These are phyloP conservation scores for Drosophila borborema DNA, from an alignment of 2,888 invertebrate species.

Conservation along the genomic window DNA sequence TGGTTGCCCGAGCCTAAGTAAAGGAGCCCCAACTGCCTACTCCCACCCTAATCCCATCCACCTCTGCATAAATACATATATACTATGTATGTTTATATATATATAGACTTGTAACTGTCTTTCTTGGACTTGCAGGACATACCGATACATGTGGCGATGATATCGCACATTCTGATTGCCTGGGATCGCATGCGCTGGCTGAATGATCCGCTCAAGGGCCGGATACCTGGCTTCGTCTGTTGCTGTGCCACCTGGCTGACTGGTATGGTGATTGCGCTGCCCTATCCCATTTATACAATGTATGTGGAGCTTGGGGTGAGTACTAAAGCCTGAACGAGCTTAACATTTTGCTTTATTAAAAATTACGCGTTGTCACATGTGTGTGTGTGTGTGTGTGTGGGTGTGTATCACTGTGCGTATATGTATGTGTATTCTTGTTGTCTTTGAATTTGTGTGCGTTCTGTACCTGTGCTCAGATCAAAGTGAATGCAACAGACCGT, in stretches of 20 bases:
- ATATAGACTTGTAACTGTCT: background rate
- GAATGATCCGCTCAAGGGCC: slow-evolving; percentile 88
- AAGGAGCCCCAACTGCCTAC: background rate
- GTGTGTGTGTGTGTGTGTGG: background rate
- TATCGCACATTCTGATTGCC: slow-evolving; percentile 89
- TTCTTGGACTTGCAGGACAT: slow-evolving; percentile 87
- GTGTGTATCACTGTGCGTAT: background rate
- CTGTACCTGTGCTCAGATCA: slow-evolving; percentile 52
- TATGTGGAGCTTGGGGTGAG: slow-evolving; percentile 90
- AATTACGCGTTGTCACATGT: slow-evolving; percentile 38
- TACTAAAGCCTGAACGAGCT: slow-evolving; percentile 45
- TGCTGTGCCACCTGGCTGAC: slow-evolving; percentile 90
- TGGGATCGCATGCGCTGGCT: slow-evolving; percentile 89
- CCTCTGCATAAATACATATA: background rate
- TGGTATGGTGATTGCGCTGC: slow-evolving; percentile 89
- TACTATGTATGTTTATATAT: background rate
- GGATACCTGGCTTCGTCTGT: slow-evolving; percentile 89
- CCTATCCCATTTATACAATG: slow-evolving; percentile 90
- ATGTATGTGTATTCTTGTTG: background rate
- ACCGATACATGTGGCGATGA: slow-evolving; percentile 89
- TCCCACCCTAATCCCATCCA: background rate
- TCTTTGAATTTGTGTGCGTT: background rate
- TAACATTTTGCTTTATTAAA: slow-evolving; percentile 46
- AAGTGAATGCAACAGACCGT: slow-evolving; percentile 65
- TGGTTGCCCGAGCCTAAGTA: slow-evolving; percentile 49